These are phyloP conservation scores for Gnathonemus echidnorhynchus DNA, from an alignment of 2,113 vertebrate genomes.

Conservation along the genomic window DNA sequence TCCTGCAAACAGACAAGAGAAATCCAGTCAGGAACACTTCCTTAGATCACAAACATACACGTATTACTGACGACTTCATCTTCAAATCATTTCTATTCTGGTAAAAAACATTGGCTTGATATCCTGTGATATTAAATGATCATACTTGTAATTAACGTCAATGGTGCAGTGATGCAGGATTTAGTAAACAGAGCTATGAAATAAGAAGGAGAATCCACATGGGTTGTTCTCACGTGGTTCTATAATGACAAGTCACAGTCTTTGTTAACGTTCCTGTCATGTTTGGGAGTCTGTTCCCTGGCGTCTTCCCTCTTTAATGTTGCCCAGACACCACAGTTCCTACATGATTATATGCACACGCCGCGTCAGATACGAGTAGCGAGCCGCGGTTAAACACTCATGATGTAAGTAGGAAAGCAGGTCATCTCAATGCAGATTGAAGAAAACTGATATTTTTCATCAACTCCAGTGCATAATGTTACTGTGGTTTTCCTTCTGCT, in stretches of 20 bases:
- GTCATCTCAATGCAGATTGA: not conserved
- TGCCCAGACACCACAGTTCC: not conserved
- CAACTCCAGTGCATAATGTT: conserved; percentile 52
- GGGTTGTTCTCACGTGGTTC: not conserved
- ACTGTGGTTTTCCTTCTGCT: conserved; percentile 71
- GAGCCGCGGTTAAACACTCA: not conserved
- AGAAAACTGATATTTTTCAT: conserved; percentile 48
- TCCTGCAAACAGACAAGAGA: not conserved
- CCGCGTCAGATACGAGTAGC: not conserved
- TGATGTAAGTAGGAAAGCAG: not conserved
- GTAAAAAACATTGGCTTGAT: not conserved
- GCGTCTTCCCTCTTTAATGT: not conserved
- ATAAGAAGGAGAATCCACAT: not conserved
- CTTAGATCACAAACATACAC: not conserved
- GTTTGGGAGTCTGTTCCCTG: not conserved
- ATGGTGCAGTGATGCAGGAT: not conserved
- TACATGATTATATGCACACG: not conserved
- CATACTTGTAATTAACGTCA: not conserved
- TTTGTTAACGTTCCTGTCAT: not conserved
- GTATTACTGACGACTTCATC: not conserved
- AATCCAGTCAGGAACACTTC: not conserved
- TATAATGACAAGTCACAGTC: not conserved
- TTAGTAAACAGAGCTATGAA: not conserved
- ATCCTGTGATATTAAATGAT: not conserved
- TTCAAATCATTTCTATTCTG: not conserved